Base-by-base conservation (phyloP, 1,140 invertebrate species). In the Adoxophyes honmai region DNA sequence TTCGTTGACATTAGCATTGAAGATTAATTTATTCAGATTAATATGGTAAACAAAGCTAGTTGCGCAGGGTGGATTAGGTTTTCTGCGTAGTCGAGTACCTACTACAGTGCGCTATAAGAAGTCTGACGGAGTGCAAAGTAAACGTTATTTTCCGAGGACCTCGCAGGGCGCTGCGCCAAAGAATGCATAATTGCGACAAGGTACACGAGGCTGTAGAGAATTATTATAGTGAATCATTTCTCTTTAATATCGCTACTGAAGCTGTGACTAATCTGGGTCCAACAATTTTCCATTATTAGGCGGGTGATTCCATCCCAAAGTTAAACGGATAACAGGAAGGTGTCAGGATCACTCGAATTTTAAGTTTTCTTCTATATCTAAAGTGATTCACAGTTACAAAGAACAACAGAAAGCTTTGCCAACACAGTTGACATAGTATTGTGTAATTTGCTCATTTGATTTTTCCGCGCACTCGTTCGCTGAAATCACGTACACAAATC, bases 161-260 rank as follows among this genome's bases (percentile, higher is more conserved):
- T 37, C 15, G 55, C 21, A 59, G 78, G 81, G 77, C 75, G 21
- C 21, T 15, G 16, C 61, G 81, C 81, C 81, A 84, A 79, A 68
- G 53, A 51, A 55, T 62, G 65, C 71, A 81, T 80, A 74, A 70
- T 65, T 69, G 63, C 58, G 58, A 64, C 51, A 56, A 55, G 72
- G 68, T 61, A 68, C 66, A 64, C 59, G 68, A 68, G 68, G 59
- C 58, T 57, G 44, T 57, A 60, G 57, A 59, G 57, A 68, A 51
- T 61, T 39, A 33, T 39, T 55, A 55, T 55, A 48, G n/a, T 33
- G 42, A 48, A 48, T 48, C 21, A 48, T 48, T 44, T 44, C 15
- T 48, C 42, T 28, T 28, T 48, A 6, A 48, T 48, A 48, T 33
- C 11, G 18, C 42, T 18, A 28, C 21, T 28, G 21, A 2, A 28